These are phyloP conservation scores for Pilophorus perplexus DNA, from an alignment of 2,888 invertebrate genomes.

Conservation along the genomic window DNA sequence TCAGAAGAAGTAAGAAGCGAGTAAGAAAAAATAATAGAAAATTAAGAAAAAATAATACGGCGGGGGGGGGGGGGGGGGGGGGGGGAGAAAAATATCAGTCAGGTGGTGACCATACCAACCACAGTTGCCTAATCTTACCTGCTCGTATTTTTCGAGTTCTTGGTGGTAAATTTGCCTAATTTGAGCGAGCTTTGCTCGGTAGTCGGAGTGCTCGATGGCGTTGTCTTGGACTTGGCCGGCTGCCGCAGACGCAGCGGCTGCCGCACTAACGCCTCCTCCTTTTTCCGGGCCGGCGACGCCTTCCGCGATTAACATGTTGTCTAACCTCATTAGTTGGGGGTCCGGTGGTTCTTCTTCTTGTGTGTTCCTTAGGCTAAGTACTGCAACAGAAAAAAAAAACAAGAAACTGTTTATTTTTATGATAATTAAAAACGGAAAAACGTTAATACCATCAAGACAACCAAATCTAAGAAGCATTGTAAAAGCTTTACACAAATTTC, in stretches of 20 bases:
- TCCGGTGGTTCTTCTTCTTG: slow-evolving; percentile 98
- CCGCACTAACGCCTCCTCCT: slow-evolving; percentile 82
- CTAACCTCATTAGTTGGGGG: slow-evolving; percentile 95
- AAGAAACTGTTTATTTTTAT: too few species aligned
- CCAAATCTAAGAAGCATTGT: too few species aligned
- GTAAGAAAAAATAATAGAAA: too few species aligned
- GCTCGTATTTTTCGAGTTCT: slow-evolving; percentile 98
- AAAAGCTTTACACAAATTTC: too few species aligned
- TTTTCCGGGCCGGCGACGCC: slow-evolving; percentile 96
- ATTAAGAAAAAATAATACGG: too few species aligned
- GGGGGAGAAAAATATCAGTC: too few species aligned
- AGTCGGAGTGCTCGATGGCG: slow-evolving; percentile 98
- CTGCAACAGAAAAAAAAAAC: slow-evolving; percentile 54
- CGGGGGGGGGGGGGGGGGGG: too few species aligned
- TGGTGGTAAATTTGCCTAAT: slow-evolving; percentile 99
- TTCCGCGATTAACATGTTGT: slow-evolving; percentile 98
- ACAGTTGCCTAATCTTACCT: too few species aligned
- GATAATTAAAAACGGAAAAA: too few species aligned
- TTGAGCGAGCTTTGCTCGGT: slow-evolving; percentile 96
- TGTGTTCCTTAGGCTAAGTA: slow-evolving; percentile 89
- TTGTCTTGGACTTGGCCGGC: slow-evolving; percentile 79
- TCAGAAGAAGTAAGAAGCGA: too few species aligned
- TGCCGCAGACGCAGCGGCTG: slow-evolving; percentile 79
- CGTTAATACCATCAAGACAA: too few species aligned
- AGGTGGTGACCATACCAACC: too few species aligned